Base-by-base conservation (phyloP, 2,888 invertebrate species). In the Catocala fraxini region DNA sequence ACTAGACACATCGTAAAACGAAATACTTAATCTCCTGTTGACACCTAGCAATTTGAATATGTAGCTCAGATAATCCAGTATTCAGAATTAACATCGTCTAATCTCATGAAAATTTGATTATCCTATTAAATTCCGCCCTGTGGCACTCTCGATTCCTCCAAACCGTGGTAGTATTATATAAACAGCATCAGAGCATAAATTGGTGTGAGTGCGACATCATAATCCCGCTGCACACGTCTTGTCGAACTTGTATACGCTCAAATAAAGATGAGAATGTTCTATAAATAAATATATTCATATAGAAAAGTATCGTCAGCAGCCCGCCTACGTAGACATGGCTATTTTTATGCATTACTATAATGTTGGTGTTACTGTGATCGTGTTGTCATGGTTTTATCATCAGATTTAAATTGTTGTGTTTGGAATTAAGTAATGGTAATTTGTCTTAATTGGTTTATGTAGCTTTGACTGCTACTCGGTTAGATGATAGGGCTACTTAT, bases 201-300 rank as follows among this genome's bases (percentile, higher is more conserved):
- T 77, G 56, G 62, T 63, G 56, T 73, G 68, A 60, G 70, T 68
- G 70, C 66, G 77, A 71, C 69, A 71, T 68, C 63, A 68, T 75
- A 80, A 80, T 79, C 75, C 69, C 61, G 56, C 57, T 83, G 84
- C 83, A 79, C 83, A 80, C 82, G 81, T 58, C 66, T 56, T 64
- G 59, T 64, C 52, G 69, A 73, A 68, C 62, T 65, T 69, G 65
- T 69, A 65, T 74, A 73, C 70, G 73, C 71, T 74, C 72, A 71
- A 66, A 72, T 74, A 65, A 73, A 77, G 76, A 81, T 67, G 78
- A 75, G 79, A 70, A 74, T 75, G 72, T 79, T 75, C 81, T 83
- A 84, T 79, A 75, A 82, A 84, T 84, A 84, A 78, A 65, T 47
- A 61, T 72, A 75, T 76, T 71, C 72, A 65, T 72, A 78, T 81